Base-by-base conservation (phyloP, 2,113 vertebrate genomes). In the Actenoides hombroni region DNA sequence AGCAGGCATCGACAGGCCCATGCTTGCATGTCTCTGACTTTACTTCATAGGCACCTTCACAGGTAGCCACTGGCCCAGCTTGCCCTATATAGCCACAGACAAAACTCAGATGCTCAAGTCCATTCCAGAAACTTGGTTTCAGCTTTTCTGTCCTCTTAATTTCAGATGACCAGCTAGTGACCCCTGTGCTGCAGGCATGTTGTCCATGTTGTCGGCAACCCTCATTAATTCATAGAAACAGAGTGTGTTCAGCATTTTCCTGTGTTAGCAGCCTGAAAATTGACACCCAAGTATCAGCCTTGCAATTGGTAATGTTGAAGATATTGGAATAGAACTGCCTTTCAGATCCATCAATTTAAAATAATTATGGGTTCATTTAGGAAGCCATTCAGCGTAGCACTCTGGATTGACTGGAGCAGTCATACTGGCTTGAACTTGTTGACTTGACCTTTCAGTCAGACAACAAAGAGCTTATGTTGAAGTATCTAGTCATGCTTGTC, bases 391-490 rank as follows among this genome's bases (percentile, higher is more conserved):
- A 39, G 40, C 46, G 51, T 49, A 86, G 56, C 60, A 37, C 29
- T 64, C 18, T 83, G 84, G 59, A 77, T 71, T 88, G 53, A 77
- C 59, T 25, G 42, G 61, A 86, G 56, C 54, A 68, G 57, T 68
- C 59, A 65, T 49, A 67, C 56, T 64, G 81, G 16, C 59, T 91
- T 89, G 87, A 89, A 91, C 92, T 86, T 71, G 42, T 63, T 86
- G 48, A 80, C 86, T 90, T 92, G 92, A 86, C 73, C 80, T 91
- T 95, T 92, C 53, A 59, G 61, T 83, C 77, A 92, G 73, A 86
- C 70, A 83, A 59, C 67, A 89, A 83, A 86, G 63, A 77, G 35
- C 81, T 69, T 53, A 71, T 73, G 37, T 83, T 63, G 59, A 83
- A 93, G 53, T 51, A 94, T 73, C 44, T 68, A 42, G 20, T 56